phyloP scores from a whole-genome alignment of 2,113 vertebrate species.

The Alces alces region DNA sequence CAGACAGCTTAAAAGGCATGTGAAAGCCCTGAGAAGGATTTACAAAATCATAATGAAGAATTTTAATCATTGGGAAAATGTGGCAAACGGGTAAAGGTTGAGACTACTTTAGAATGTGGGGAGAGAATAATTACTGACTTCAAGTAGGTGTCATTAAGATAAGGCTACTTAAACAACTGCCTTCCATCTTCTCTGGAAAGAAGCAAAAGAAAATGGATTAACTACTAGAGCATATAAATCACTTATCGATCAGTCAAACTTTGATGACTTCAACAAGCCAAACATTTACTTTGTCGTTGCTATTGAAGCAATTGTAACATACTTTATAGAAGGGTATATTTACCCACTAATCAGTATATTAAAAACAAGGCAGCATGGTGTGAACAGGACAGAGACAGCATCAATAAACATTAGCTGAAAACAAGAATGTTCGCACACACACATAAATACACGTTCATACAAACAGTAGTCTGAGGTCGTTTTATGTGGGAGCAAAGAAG shows the following conservation, averaged over 20 bases:
- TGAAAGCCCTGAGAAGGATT: background rate
- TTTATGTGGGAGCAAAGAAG: background rate
- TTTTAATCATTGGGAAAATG: conserved; percentile 14
- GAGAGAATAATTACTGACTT: background rate
- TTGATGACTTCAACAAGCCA: background rate
- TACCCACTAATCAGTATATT: background rate
- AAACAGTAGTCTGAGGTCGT: background rate
- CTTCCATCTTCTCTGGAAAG: background rate
- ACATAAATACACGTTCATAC: background rate
- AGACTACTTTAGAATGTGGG: background rate
- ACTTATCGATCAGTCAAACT: background rate
- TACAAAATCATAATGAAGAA: background rate
- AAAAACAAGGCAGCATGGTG: background rate
- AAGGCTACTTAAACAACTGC: background rate
- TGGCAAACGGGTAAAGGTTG: background rate
- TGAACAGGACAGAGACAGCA: background rate
- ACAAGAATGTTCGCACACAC: background rate
- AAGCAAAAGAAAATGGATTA: background rate
- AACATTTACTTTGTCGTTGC: background rate
- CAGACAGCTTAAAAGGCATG: background rate
- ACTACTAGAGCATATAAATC: background rate
- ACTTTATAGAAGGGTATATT: background rate
- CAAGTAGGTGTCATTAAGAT: background rate
- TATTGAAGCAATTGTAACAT: background rate
- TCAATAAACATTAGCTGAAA: background rate